These are phyloP conservation scores for Glaucomys volans DNA, from an alignment of 2,113 vertebrate species.

Conservation along the genomic window DNA sequence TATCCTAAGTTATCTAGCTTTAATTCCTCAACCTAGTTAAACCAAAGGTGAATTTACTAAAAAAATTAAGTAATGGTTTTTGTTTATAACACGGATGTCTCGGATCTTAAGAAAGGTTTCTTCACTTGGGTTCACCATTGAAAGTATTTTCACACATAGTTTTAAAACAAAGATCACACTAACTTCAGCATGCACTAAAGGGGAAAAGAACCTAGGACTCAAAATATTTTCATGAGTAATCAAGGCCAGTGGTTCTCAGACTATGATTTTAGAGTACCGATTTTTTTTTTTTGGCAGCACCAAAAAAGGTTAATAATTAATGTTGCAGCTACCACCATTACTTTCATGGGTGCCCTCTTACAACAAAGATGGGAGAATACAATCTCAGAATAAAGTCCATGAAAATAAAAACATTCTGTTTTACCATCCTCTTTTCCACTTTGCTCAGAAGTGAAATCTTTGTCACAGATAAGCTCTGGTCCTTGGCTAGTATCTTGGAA, in stretches of 20 bases:
- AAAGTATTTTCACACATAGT: neutral
- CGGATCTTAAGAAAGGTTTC: neutral
- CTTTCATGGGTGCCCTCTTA: neutral
- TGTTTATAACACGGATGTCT: neutral
- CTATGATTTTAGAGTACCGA: neutral
- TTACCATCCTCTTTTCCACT: neutral
- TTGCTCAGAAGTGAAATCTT: neutral
- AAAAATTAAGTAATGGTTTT: neutral
- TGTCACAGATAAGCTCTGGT: neutral
- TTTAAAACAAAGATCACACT: neutral
- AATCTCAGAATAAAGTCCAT: neutral
- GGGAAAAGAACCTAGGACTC: neutral
- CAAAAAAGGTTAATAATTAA: neutral
- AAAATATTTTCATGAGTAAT: neutral
- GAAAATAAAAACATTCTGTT: neutral
- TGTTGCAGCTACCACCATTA: neutral
- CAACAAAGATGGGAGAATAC: neutral
- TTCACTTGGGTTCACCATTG: neutral
- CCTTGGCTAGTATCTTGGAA: neutral
- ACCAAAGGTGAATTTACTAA: neutral
- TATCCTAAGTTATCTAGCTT: neutral
- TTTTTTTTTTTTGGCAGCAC: neutral
- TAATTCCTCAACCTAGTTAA: neutral
- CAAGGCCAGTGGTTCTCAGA: neutral
- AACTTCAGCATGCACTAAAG: neutral